phyloP scores from a whole-genome alignment of 2,113 vertebrate genomes.

The Ctenodactylus gundi region DNA sequence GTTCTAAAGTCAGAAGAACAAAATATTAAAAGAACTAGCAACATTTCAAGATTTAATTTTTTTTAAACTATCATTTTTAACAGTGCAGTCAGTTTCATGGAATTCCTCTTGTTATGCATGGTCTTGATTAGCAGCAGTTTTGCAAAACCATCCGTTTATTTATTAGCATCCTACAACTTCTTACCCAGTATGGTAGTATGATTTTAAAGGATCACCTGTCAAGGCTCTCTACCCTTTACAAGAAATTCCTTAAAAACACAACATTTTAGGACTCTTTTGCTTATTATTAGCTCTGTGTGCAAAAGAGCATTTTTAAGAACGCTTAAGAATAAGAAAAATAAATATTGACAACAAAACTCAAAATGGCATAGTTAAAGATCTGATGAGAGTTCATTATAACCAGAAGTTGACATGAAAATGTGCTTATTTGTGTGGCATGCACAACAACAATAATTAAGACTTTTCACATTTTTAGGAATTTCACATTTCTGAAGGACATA shows the following conservation, averaged over 20 bases:
- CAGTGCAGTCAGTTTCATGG: neutral
- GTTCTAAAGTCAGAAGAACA: neutral
- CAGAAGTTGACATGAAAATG: neutral
- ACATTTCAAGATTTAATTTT: neutral
- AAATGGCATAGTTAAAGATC: neutral
- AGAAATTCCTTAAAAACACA: neutral
- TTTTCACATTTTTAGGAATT: neutral
- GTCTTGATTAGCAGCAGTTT: neutral
- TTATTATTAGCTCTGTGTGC: neutral
- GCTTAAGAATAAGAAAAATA: neutral
- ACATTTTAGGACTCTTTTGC: neutral
- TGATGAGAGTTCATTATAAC: neutral
- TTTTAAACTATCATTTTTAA: neutral
- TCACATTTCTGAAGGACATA: neutral
- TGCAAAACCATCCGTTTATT: neutral
- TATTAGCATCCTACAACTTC: neutral
- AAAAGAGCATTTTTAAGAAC: neutral
- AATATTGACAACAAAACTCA: neutral
- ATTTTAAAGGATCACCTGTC: neutral
- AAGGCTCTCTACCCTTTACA: neutral
- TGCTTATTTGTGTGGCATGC: neutral
- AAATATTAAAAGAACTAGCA: neutral
- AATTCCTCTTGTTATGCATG: neutral
- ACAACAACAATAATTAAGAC: neutral
- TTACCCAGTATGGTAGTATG: neutral